These are phyloP conservation scores for Syngnathus scovelli DNA, from an alignment of 2,113 vertebrate genomes.

Conservation along the genomic window DNA sequence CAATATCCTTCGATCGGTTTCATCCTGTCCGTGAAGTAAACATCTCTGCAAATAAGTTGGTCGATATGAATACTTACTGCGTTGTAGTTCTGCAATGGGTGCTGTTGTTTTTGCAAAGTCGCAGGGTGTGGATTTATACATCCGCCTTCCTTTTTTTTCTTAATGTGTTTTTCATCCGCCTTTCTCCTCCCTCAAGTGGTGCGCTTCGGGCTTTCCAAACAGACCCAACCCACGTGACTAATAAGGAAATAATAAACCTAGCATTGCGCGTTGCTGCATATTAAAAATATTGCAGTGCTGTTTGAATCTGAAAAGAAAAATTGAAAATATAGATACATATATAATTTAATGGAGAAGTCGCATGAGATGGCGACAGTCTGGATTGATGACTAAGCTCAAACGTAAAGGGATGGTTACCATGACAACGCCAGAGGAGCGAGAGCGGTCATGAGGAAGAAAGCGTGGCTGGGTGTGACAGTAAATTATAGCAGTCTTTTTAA, in stretches of 20 bases:
- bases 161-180: slow-evolving; percentile 29
- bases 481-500: slow-evolving; percentile 1
- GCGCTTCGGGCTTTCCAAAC: slow-evolving; percentile 5
- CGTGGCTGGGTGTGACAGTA: slow-evolving; percentile 9
- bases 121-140: slow-evolving; percentile 18
- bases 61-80: slow-evolving; percentile 26
- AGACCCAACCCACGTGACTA: slow-evolving; percentile 23
- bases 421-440: slow-evolving; percentile 31
- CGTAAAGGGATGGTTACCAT: slow-evolving; percentile 43
- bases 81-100: slow-evolving; percentile 10
- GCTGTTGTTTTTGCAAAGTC: slow-evolving; percentile 20
- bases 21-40: rapidly evolving
- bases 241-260: background rate
- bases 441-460: background rate
- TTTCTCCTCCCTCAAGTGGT: slow-evolving; percentile 10
- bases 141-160: slow-evolving; percentile 25
- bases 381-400: slow-evolving; percentile 40
- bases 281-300: background rate
- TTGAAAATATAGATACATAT: too few relatives aligned
- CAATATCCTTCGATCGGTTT: background rate
- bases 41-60: background rate
- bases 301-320: background rate
- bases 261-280: too few relatives aligned
- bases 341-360: background rate
- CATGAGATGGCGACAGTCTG: background rate